These are phyloP conservation scores for Odontophorus gujanensis DNA, from an alignment of 2,113 vertebrate genomes.

Conservation along the genomic window DNA sequence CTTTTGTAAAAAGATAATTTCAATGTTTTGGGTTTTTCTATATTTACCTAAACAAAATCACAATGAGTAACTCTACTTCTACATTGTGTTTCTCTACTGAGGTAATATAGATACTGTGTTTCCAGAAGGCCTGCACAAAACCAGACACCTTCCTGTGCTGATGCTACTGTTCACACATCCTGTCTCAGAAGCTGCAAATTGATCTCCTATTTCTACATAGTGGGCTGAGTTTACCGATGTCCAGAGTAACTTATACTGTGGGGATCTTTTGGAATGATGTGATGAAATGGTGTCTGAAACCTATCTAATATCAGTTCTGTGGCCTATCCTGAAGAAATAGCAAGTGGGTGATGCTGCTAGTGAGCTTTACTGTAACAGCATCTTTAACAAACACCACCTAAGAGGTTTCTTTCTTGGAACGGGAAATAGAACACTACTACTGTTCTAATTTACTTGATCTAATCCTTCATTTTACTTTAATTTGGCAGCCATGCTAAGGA, in stretches of 20 bases:
- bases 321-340: neutral
- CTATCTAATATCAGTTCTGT: neutral
- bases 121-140: too few species aligned
- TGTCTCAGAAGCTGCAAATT: too few species aligned
- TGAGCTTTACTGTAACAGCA: neutral
- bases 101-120: too few species aligned
- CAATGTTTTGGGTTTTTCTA: neutral
- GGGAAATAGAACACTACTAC: neutral
- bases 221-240: neutral
- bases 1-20: neutral
- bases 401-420: neutral
- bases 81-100: too few species aligned
- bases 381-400: neutral
- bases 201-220: neutral
- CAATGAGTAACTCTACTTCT: neutral
- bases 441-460: neutral
- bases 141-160: too few species aligned
- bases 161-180: too few species aligned
- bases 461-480: too few species aligned
- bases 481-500: conserved; percentile 18
- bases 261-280: neutral
- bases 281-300: neutral
- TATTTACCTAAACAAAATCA: neutral
- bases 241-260: neutral
- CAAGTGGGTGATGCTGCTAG: neutral